Base-by-base conservation (phyloP, 2,113 vertebrate genomes). In the Stigmatopora nigra region DNA sequence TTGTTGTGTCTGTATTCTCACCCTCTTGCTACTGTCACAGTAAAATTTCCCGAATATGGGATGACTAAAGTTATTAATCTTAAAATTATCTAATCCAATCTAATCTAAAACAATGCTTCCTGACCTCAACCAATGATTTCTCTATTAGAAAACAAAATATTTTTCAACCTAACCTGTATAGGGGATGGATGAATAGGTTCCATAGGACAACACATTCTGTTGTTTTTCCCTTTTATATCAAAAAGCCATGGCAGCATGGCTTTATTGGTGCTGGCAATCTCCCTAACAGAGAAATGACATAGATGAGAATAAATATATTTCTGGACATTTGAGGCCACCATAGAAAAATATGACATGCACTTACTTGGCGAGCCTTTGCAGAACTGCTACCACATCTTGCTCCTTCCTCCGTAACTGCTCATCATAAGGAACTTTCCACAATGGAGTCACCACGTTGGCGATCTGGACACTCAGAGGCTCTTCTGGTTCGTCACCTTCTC, bases 201-300 rank as follows among this genome's bases (percentile, higher is more conserved):
- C 76, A 98, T 78, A 0, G 93, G 91, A 72, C 95, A 99, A 74
- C 96, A 99, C 75, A 94, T 88, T 56, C 91, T 94, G 75, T 92
- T 92, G 70, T 93, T 89, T 73, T 94, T 95, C 79, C 94, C 92
- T 77, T 94, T 98, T 82, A 98, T 95, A 7, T 91, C 71, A 66
- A 97, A 93, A 73, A 98, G 77, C 95, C 95, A 98, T 0, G 97
- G 94, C 58, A 96, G 64, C 75, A 98, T 88, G 31, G 93, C 88
- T 68, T 90, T 92, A 88, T 98, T 98, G 86, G 91, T 95, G 82
- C 79, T 92, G 68, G 93, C 94, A 7, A 99, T 97, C 87, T 99
- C 94, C 83, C 97, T 99, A 86, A n/a, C 73, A 63, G 61, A 63
- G 4, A 71, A 44, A 64, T 1, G 5, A 41, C 4, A n/a, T n/a